phyloP scores from a whole-genome alignment of 1,140 invertebrate species.

The Meloidogyne hapla region DNA sequence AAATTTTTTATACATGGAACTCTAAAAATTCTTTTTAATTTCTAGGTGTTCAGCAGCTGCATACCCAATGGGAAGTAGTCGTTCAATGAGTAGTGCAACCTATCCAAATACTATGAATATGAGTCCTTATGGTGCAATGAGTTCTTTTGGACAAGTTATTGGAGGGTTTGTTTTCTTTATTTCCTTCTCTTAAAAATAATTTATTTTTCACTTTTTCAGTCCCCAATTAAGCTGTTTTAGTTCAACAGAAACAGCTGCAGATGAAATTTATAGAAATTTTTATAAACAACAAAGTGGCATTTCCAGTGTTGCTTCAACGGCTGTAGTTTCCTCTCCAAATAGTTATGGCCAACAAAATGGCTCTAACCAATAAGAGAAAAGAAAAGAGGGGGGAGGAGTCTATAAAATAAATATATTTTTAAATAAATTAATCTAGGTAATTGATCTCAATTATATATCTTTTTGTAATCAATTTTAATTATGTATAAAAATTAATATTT shows the following conservation, averaged over 20 bases:
- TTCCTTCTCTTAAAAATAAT: not conserved
- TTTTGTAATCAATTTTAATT: no score
- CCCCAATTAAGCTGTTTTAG: slow-evolving; percentile 24
- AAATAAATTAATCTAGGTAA: no score
- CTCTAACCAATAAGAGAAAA: slow-evolving; percentile 3
- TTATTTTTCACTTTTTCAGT: slow-evolving; percentile 6
- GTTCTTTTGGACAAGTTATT: slow-evolving; percentile 36
- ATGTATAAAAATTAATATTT: no score
- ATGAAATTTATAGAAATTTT: not conserved
- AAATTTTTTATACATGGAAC: not conserved
- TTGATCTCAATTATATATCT: no score
- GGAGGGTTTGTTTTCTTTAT: slow-evolving; percentile 24
- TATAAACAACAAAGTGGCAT: slow-evolving; percentile 12
- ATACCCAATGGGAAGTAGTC: slow-evolving; percentile 46
- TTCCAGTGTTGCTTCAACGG: slow-evolving; percentile 10
- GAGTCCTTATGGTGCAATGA: slow-evolving; percentile 21
- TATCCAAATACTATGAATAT: slow-evolving; percentile 35
- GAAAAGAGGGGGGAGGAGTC: not conserved
- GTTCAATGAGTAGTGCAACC: slow-evolving; percentile 44
- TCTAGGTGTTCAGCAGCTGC: slow-evolving; percentile 34
- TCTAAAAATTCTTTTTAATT: not conserved
- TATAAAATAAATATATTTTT: not conserved
- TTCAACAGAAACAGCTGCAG: slow-evolving; percentile 2
- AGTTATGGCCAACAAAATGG: not conserved
- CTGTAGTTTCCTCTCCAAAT: slow-evolving; percentile 20